Evolutionary conservation across 2,888 invertebrate species (phyloP), one percentile per base, ranked within the genome.

Genomic region (Leptogaster cylindrica): DNA sequence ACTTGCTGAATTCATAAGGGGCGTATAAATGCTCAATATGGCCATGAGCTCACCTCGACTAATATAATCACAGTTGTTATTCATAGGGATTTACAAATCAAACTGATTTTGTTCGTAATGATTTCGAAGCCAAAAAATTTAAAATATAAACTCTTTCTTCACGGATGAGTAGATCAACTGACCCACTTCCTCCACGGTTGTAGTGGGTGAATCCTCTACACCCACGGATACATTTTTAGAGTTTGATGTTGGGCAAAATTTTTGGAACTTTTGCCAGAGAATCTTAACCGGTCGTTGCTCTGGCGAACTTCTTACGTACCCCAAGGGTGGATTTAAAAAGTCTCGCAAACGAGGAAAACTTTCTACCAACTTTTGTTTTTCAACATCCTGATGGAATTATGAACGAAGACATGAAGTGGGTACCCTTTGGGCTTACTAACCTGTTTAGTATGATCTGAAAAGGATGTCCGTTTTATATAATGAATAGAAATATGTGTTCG

Each of bases 81-180:
- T 41, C 7, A 16, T 10, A 20, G 12, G 55, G 36, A 20, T 55
- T 55, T 3, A 36, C 55, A 36, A 36, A 55, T 36, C 23, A 55
- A 55, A 36, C 16, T 14, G 23, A 55, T 36, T 18, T 41, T 55
- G n/a, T 36, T 55, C 23, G 23, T 23, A 55, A 36, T 23, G 39
- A 39, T 55, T n/a, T 12, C 55, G 20, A 55, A 36, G 23, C n/a
- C 23, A 20, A 36, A 36, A 10, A 31, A 6, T 2, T 7, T 41
- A 44, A 61, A 41, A 61, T 61, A 41, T 44, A 27, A 61, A 61
- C 27, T 44, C 41, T 28, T 12, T 44, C 28, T 61, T 61, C 44
- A 20, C 44, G 61, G 25, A 27, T 61, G 61, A 61, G 44, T 44
- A 41, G 12, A 16, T 61, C 4, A n/a, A 25, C 18, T 44, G 61